Base-by-base conservation (phyloP, 2,888 invertebrate genomes). In the Halictus quadricinctus region DNA sequence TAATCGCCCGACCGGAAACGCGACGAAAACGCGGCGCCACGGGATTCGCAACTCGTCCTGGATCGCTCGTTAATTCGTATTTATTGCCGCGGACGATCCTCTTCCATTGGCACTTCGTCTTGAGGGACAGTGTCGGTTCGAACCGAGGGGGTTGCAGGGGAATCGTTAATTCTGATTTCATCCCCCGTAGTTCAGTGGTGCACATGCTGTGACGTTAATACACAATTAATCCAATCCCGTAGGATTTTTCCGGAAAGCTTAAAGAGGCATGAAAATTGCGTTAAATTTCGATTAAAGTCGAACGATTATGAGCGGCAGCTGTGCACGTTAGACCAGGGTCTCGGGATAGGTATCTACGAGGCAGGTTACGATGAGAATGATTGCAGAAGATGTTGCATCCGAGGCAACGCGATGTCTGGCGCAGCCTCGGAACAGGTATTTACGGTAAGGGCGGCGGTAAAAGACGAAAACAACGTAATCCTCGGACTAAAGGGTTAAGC, bases 1-100 rank as follows among this genome's bases (percentile, higher is more conserved):
- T 91, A 90, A 91, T 89, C 89, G 91, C 75, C 21, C 81, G 48
- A 76, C 72, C 84, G 87, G 83, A 89, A 90, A 88, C 88, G 85
- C 87, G 81, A 79, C 76, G 84, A 86, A 86, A 83, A 81, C 84
- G 80, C 78, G 82, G 85, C 78, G 82, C 86, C 29, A 25, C 83
- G 85, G 80, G 75, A 76, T 81, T 80, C 72, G 76, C 80, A 48
- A 75, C 72, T 48, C 66, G 21, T 18, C 70, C 41, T 13, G n/a
- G 25, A 78, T 72, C 50, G 73, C 41, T 60, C 46, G 25, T 48
- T 70, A 75, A 70, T 41, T 25, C 69, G 48, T 29, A n/a, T 70
- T 21, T 25, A 36, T 46, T 36, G 25, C 48, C 58, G 0, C 76
- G 18, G 70, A n/a, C 48, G 29, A 54, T 2, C 36, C n/a, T 29